Conservation (phyloP, 1,140 invertebrate species). For the Hypothenemus hampei region DNA sequence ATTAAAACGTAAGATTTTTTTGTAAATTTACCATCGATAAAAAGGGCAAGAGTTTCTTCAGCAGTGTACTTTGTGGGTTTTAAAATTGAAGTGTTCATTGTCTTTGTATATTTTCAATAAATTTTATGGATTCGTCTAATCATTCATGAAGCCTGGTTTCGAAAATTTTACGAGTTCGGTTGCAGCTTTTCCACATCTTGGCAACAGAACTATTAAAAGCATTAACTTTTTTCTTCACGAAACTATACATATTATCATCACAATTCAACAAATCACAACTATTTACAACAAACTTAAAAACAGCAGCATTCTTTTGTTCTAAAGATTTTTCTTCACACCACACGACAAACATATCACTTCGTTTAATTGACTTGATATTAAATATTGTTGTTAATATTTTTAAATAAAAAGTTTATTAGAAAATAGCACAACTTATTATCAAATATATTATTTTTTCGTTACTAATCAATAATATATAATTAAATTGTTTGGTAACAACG, state of each 20-base stretch:
- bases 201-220: conserved; percentile 1
- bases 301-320: neutral
- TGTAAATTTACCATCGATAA: neutral
- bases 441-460: no score
- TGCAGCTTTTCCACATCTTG: conserved; percentile 3
- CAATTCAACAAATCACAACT: neutral
- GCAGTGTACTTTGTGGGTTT: neutral
- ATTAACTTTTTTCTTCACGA: neutral
- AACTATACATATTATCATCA: neutral
- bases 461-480: no score
- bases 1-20: conserved; percentile 2
- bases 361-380: no score
- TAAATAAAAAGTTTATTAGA: no score
- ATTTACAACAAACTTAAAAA: conserved; percentile 2
- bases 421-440: no score
- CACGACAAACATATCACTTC: neutral
- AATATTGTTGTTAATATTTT: no score
- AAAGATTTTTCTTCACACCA: neutral
- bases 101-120: neutral
- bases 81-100: neutral
- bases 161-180: neutral
- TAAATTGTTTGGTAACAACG: no score
- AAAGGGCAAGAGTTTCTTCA: neutral
- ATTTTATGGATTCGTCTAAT: neutral
- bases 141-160: neutral